Conservation (phyloP, 2,797 vertebrate species). For the Furcifer pardalis region DNA sequence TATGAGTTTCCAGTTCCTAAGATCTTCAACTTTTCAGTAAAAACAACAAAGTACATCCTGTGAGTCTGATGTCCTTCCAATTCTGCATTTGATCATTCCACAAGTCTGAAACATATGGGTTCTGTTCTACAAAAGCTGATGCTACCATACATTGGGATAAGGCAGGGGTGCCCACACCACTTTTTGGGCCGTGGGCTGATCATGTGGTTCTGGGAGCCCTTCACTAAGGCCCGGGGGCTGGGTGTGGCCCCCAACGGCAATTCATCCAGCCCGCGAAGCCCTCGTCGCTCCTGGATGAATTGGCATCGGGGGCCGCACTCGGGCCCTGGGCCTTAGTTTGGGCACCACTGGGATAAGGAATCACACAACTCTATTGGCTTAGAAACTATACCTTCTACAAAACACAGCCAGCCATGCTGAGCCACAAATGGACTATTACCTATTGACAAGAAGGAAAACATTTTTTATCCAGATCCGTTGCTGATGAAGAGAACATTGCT, state of each 20-base stretch:
- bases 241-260: too few relatives aligned
- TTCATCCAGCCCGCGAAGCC: too few relatives aligned
- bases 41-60: not conserved
- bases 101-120: not conserved
- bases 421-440: not conserved
- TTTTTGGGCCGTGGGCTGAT: too few relatives aligned
- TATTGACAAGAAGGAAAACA: too few relatives aligned
- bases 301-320: too few relatives aligned
- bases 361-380: not conserved
- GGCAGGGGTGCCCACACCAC: too few relatives aligned
- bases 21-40: not conserved
- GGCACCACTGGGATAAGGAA: not conserved
- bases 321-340: too few relatives aligned
- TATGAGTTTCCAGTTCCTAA: not conserved
- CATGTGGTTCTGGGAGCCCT: too few relatives aligned
- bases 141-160: not conserved
- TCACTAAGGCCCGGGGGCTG: too few relatives aligned
- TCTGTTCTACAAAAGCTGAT: not conserved
- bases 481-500: not conserved
- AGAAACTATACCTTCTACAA: not conserved
- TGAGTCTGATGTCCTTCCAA: not conserved
- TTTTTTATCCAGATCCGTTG: not conserved
- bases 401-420: too few relatives aligned
- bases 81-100: not conserved
- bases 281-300: too few relatives aligned